phyloP scores from a whole-genome alignment of 2,113 vertebrate genomes.

The Sander lucioperca region DNA sequence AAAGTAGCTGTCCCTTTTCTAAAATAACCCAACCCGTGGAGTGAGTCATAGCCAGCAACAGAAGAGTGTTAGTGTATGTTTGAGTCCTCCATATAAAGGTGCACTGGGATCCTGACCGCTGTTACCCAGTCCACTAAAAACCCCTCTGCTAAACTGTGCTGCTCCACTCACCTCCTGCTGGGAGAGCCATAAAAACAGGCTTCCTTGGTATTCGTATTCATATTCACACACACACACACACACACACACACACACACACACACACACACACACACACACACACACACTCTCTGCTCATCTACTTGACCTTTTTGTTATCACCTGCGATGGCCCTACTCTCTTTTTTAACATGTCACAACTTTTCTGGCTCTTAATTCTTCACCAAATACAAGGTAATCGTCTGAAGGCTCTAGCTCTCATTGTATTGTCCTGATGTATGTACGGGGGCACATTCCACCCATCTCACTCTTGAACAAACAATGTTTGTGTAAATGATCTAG shows the following conservation, averaged over 20 bases:
- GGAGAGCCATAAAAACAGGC: slow-evolving; percentile 47
- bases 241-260: neutral
- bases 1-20: neutral
- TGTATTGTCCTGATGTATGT: neutral
- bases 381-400: neutral
- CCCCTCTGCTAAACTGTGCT: slow-evolving; percentile 1
- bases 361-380: neutral
- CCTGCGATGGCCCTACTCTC: neutral
- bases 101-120: slow-evolving; percentile 27
- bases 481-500: slow-evolving; percentile 29
- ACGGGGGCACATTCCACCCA: slow-evolving; percentile 3
- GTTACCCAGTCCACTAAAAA: slow-evolving; percentile 23
- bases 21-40: neutral
- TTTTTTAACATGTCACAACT: neutral
- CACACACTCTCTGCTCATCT: neutral
- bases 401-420: neutral
- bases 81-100: slow-evolving; percentile 43
- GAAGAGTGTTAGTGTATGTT: slow-evolving; percentile 4
- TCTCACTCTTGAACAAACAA: slow-evolving; percentile 38
- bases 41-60: neutral
- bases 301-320: neutral
- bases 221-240: neutral
- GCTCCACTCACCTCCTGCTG: slow-evolving; percentile 50
- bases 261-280: neutral
- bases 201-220: slow-evolving; percentile 7